A percentile compares a stretch with the other conserved stretches of the same genome.
Conservation (phyloP, 1,140 invertebrate genomes). For the Drosophila persimilis region DNA sequence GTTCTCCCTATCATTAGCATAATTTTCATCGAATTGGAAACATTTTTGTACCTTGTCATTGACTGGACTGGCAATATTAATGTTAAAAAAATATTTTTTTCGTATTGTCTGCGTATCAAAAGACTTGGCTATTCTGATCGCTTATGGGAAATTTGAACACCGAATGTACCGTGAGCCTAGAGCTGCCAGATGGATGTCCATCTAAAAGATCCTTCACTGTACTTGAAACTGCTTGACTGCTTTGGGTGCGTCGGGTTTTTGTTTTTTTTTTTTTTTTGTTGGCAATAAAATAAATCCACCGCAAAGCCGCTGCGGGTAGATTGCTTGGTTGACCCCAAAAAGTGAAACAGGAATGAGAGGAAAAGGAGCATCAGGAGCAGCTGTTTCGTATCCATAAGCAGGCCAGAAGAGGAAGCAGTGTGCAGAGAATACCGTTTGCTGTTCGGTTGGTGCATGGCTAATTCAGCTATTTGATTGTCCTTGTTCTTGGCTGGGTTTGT, state of each 20-base stretch:
- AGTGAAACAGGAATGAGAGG: neutral
- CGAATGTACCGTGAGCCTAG: too few species aligned
- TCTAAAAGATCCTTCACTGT: neutral
- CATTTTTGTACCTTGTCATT: too few species aligned
- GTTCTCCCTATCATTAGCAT: too few species aligned
- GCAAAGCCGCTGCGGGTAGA: conserved; percentile 75
- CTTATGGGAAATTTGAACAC: too few species aligned
- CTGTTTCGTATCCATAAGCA: conserved; percentile 32
- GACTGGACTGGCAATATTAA: too few species aligned
- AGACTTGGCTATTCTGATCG: too few species aligned
- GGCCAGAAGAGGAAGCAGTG: conserved; percentile 1
- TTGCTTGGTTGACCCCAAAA: conserved; percentile 70
- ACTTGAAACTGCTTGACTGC: conserved; percentile 15
- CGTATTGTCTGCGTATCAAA: too few species aligned
- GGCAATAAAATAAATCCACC: conserved; percentile 80
- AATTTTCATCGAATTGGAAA: too few species aligned
- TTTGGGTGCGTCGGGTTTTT: conserved; percentile 28
- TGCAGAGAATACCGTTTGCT: conserved; percentile 14
- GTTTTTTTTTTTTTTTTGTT: conserved; percentile 22
- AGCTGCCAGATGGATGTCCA: neutral
- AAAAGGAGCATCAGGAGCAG: conserved; percentile 12
- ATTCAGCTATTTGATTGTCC: conserved; percentile 54
- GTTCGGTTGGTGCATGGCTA: conserved; percentile 51
- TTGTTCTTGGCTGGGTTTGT: conserved; percentile 18
- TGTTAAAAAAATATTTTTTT: too few species aligned